These are phyloP conservation scores for Synanthedon andrenaeformis DNA, from an alignment of 2,888 invertebrate genomes.

Conservation along the genomic window DNA sequence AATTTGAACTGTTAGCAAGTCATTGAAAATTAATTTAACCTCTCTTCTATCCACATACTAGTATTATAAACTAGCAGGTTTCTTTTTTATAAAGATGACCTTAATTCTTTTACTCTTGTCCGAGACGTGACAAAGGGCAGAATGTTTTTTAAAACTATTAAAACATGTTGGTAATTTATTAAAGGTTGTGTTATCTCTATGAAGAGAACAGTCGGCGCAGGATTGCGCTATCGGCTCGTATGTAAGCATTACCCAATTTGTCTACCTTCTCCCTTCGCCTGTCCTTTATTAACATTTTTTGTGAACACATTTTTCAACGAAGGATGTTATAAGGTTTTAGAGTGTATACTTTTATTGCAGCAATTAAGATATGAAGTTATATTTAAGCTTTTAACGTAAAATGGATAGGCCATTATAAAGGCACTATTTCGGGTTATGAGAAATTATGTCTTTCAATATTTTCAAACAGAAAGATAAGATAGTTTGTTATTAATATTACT, in stretches of 20 bases:
- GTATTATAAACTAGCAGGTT: not conserved
- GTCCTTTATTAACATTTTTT: conserved; percentile 54
- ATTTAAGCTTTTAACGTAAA: conserved; percentile 52
- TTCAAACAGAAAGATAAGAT: not conserved
- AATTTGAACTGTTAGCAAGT: too few species aligned
- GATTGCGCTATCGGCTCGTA: conserved; percentile 32
- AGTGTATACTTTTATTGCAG: conserved; percentile 54
- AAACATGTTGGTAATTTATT: conserved; percentile 44
- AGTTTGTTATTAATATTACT: too few species aligned
- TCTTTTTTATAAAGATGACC: conserved; percentile 12
- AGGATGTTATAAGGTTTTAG: conserved; percentile 54
- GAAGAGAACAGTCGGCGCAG: conserved; percentile 11
- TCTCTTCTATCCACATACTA: too few species aligned
- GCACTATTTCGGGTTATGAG: not conserved
- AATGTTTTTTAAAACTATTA: conserved; percentile 31
- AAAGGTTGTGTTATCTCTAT: conserved; percentile 31
- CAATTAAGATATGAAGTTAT: conserved; percentile 61
- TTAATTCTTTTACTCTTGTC: conserved; percentile 21
- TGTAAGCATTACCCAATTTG: conserved; percentile 53
- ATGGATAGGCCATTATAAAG: not conserved
- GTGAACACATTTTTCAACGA: conserved; percentile 46
- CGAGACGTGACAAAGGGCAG: conserved; percentile 22
- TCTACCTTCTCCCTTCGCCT: conserved; percentile 30
- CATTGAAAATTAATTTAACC: too few species aligned
- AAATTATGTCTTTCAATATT: not conserved